phyloP scores from a whole-genome alignment of 2,797 vertebrate genomes.

The Myotis daubentonii region DNA sequence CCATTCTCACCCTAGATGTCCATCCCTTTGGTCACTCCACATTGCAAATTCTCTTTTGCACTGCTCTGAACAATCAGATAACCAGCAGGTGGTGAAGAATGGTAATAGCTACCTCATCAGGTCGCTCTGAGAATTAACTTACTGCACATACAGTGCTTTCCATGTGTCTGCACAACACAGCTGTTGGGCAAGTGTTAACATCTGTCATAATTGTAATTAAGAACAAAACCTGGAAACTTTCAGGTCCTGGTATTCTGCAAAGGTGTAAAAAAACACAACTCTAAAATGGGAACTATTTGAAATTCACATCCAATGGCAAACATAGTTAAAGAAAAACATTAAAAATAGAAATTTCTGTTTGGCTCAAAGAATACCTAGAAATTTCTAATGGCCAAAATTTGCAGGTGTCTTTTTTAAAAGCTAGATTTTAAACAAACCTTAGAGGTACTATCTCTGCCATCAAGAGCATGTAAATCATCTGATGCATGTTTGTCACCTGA shows the following conservation, averaged over 20 bases:
- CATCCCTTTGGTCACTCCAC: background rate
- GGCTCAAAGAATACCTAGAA: slow-evolving; percentile 21
- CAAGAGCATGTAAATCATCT: background rate
- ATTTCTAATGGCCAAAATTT: slow-evolving; percentile 21
- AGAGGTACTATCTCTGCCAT: background rate
- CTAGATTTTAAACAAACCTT: background rate
- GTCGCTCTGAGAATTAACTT: background rate
- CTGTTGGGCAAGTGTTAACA: background rate
- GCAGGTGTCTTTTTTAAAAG: background rate
- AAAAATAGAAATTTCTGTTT: slow-evolving; percentile 25
- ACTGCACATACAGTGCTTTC: background rate
- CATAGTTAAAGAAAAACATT: background rate
- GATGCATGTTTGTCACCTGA: background rate
- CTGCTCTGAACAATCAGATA: background rate
- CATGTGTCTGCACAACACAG: background rate
- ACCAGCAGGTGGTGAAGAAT: background rate
- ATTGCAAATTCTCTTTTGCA: background rate
- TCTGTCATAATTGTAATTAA: background rate
- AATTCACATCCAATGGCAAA: slow-evolving; percentile 40
- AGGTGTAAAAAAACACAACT: background rate
- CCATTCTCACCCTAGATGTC: background rate
- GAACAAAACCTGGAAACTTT: background rate
- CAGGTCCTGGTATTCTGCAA: slow-evolving; percentile 1
- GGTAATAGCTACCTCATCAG: background rate
- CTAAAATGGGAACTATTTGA: slow-evolving; percentile 26